Conservation (phyloP, 2,888 invertebrate species). For the Drosophila subsilvestris region DNA sequence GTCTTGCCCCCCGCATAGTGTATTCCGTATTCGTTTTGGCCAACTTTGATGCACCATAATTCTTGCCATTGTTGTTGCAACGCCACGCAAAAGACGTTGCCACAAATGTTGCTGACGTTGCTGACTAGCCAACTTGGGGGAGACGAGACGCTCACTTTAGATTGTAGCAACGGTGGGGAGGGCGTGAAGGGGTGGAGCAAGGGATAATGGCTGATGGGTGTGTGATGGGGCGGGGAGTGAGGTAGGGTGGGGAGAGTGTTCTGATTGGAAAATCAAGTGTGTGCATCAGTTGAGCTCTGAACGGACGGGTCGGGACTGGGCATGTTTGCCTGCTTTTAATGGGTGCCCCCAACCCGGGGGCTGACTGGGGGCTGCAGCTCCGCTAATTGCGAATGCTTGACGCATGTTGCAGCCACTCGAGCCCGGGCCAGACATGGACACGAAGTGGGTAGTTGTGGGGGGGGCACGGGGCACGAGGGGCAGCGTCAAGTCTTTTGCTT, state of each 20-base stretch:
- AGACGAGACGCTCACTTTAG: constrained; percentile 29
- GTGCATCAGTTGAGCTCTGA: constrained; percentile 24
- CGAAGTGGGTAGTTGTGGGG: neutral
- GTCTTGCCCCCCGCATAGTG: too few relatives aligned
- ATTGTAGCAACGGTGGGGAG: constrained; percentile 19
- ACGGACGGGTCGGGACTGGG: constrained; percentile 20
- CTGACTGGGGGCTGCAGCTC: constrained; percentile 68
- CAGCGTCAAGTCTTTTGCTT: constrained; percentile 55
- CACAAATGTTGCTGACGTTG: constrained; percentile 65
- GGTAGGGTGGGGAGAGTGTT: constrained; percentile 39
- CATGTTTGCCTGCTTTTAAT: constrained; percentile 78
- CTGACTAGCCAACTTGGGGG: constrained; percentile 46
- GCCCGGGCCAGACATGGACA: constrained; percentile 65
- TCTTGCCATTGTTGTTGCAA: constrained; percentile 41
- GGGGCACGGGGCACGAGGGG: neutral
- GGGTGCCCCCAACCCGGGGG: constrained; percentile 51
- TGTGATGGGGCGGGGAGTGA: neutral
- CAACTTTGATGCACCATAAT: neutral
- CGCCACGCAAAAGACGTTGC: constrained; percentile 36
- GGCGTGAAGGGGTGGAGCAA: constrained; percentile 6
- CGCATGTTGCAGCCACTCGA: constrained; percentile 77
- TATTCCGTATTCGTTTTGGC: constrained; percentile 6
- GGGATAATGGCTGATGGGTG: neutral
- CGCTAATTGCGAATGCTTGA: constrained; percentile 79
- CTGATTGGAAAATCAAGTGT: constrained; percentile 78